These are phyloP conservation scores for Platerodrilus igneus DNA, from an alignment of 2,888 invertebrate genomes.

Conservation along the genomic window DNA sequence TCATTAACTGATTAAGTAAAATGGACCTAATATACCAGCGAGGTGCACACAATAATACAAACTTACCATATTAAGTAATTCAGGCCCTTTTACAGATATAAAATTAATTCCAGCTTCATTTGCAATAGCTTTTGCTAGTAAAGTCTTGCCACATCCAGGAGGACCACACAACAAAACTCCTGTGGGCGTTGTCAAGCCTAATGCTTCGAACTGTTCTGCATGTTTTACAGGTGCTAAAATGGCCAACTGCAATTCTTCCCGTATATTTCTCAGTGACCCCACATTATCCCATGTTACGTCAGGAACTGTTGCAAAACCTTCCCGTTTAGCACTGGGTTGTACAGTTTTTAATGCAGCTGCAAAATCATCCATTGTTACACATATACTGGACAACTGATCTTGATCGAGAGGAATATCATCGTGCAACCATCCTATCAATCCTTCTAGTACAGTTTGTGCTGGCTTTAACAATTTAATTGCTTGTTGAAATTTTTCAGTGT, in stretches of 20 bases:
- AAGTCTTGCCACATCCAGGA: constrained; percentile 94
- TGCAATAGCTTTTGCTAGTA: constrained; percentile 96
- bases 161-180: constrained; percentile 95
- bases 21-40: no score
- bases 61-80: constrained; percentile 90
- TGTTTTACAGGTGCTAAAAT: constrained; percentile 90
- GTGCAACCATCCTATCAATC: constrained; percentile 63
- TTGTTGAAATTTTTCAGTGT: constrained; percentile 17
- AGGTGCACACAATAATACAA: no score
- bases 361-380: constrained; percentile 73
- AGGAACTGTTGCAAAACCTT: constrained; percentile 96
- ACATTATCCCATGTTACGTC: constrained; percentile 97
- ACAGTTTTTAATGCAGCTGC: constrained; percentile 71
- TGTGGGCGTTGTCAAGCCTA: constrained; percentile 77
- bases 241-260: constrained; percentile 84
- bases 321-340: constrained; percentile 90
- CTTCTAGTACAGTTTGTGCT: constrained; percentile 46
- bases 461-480: constrained; percentile 14
- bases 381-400: constrained; percentile 61
- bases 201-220: constrained; percentile 69
- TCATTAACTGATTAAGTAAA: no score
- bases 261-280: constrained; percentile 82
- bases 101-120: constrained; percentile 99
- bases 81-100: constrained; percentile 98
- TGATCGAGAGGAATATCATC: constrained; percentile 57